A percentile compares a stretch with the other conserved stretches of the same genome.
Evolutionary conservation across 2,797 vertebrate species (phyloP).

Genomic region (Florisuga fusca): DNA sequence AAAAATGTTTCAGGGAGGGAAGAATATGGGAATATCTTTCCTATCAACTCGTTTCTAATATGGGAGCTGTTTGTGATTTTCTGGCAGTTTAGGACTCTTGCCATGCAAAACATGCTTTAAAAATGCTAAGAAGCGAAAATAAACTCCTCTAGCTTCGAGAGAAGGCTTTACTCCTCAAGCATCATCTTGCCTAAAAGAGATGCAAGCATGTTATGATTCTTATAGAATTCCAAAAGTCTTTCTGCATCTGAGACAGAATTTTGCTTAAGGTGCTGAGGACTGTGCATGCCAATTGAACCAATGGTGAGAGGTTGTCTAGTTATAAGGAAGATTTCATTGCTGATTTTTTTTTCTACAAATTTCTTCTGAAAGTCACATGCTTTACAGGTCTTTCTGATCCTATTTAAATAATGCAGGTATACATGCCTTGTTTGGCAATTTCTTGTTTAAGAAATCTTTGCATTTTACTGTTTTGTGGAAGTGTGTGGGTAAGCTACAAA

Average conservation of each 20-base stretch:
- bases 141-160: no score
- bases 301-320: not conserved
- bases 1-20: no score
- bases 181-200: no score
- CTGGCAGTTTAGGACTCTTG: no score
- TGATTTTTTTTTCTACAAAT: accelerated
- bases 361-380: accelerated
- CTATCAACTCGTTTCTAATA: no score
- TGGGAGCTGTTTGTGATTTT: no score
- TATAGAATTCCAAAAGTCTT: not conserved
- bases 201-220: not conserved
- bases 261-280: not conserved
- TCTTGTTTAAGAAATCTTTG: not conserved
- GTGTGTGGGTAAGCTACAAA: not conserved
- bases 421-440: accelerated
- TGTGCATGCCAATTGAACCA: not conserved
- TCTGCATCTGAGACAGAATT: not conserved
- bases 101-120: no score
- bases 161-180: no score
- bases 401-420: not conserved
- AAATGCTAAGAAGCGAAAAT: no score
- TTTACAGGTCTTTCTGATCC: not conserved
- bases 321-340: not conserved
- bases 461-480: not conserved
- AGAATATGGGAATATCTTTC: no score